phyloP scores from a whole-genome alignment of 2,113 vertebrate species.

The Epinephelus cyanopodus region DNA sequence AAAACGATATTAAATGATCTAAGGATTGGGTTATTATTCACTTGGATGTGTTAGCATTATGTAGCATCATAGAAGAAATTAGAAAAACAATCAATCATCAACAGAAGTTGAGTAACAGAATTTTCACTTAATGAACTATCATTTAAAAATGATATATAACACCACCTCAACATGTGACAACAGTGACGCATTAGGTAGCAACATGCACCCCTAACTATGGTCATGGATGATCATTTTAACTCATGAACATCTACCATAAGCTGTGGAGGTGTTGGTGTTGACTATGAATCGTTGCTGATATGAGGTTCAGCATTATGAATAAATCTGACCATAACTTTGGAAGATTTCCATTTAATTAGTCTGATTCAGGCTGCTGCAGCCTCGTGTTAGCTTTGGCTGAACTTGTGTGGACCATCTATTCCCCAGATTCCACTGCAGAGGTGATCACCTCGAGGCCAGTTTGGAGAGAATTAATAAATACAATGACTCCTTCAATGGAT shows the following conservation, averaged over 20 bases:
- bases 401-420: background rate
- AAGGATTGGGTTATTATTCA: no score
- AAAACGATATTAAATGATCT: slow-evolving; percentile 3
- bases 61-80: background rate
- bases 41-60: no score
- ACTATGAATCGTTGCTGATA: no score
- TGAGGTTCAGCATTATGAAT: no score
- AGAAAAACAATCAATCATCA: no score
- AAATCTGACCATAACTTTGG: no score
- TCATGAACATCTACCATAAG: background rate
- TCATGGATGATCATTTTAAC: background rate
- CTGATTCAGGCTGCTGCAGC: background rate
- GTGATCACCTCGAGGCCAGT: background rate
- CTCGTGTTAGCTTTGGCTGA: background rate
- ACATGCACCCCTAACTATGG: background rate
- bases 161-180: background rate
- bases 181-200: background rate
- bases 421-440: background rate
- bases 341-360: background rate
- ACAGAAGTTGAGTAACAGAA: background rate
- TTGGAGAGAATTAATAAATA: background rate
- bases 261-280: background rate
- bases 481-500: background rate
- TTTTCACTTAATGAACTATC: background rate
- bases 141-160: no score